Conservation (phyloP, 2,888 invertebrate genomes). For the Hedya salicella region DNA sequence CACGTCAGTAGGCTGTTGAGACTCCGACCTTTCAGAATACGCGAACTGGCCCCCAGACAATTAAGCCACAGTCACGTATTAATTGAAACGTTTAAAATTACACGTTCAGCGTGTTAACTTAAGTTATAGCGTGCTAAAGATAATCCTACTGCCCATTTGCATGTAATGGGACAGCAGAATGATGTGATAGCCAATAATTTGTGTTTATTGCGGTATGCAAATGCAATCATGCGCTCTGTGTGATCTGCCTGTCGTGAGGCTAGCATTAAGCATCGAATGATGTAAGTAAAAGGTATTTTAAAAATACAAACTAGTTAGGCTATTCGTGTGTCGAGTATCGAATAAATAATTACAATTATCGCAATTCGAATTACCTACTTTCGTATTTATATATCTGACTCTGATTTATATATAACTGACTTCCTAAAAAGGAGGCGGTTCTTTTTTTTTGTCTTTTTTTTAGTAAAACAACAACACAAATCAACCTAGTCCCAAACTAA, state of each 20-base stretch:
- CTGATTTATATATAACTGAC: no score
- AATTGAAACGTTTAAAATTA: conserved; percentile 3
- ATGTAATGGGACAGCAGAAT: conserved; percentile 22
- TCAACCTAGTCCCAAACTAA: no score
- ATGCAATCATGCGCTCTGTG: not conserved
- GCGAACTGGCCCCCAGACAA: not conserved
- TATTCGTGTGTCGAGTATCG: no score
- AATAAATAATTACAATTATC: no score
- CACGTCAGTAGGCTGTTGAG: no score
- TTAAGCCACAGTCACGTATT: not conserved
- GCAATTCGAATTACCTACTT: no score
- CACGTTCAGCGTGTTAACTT: conserved; percentile 7
- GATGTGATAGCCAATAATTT: conserved; percentile 13
- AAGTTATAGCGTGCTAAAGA: conserved; percentile 27
- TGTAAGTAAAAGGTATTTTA: not conserved
- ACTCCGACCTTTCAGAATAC: no score
- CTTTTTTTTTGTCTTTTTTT: no score
- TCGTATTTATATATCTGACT: no score
- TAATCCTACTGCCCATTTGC: conserved; percentile 22
- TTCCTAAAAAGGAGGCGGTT: no score
- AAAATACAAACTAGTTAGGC: no score
- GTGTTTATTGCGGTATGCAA: conserved; percentile 5
- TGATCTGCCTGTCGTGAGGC: not conserved
- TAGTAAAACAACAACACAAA: no score
- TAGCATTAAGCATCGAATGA: not conserved